phyloP scores from a whole-genome alignment of 2,113 vertebrate species.

The Pardalotus punctatus region DNA sequence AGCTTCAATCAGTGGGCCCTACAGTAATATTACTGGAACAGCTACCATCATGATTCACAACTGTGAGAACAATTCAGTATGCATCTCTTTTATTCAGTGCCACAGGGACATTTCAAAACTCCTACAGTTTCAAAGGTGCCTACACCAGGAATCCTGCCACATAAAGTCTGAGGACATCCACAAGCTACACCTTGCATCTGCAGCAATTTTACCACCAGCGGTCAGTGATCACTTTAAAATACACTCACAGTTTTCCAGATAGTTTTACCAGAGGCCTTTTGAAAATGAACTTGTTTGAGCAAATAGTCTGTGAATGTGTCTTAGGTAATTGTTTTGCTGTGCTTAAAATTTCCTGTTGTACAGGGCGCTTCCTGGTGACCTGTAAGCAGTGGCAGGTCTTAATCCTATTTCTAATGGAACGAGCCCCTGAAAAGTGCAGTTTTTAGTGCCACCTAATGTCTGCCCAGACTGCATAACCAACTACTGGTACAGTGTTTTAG shows the following conservation, averaged over 20 bases:
- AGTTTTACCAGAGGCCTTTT: background rate
- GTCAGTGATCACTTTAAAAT: background rate
- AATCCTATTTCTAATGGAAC: background rate
- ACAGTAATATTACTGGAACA: background rate
- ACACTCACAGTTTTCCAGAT: background rate
- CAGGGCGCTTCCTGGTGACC: accelerated
- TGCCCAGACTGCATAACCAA: background rate
- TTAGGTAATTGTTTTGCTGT: background rate
- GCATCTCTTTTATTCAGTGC: background rate
- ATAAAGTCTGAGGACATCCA: background rate
- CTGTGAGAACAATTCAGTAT: background rate
- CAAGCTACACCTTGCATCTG: background rate
- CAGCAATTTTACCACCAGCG: background rate
- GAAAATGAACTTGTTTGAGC: background rate
- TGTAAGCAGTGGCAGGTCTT: background rate
- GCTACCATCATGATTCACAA: background rate
- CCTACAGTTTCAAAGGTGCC: background rate
- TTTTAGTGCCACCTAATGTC: slow-evolving; percentile 15
- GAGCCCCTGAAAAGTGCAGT: accelerated
- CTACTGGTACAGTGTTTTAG: background rate
- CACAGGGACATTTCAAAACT: background rate
- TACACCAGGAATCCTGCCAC: background rate
- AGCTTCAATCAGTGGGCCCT: background rate
- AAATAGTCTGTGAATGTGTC: background rate
- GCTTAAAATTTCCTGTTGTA: background rate